These are phyloP conservation scores for Dallia pectoralis DNA, from an alignment of 2,797 vertebrate genomes.

Conservation along the genomic window DNA sequence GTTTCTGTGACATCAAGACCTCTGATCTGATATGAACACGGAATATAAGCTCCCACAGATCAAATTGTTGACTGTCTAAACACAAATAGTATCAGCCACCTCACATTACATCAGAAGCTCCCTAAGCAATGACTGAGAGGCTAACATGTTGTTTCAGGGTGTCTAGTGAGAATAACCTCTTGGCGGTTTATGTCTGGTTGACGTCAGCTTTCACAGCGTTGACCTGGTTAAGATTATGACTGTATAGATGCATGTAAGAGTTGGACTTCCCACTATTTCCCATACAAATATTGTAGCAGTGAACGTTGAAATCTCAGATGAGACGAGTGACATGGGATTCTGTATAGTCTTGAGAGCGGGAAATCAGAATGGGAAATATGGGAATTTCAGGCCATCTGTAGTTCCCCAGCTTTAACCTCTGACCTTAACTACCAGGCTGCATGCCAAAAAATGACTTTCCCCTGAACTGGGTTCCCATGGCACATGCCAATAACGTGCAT, in stretches of 20 bases:
- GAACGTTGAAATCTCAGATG: neutral
- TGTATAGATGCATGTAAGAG: neutral
- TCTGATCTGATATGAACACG: too few relatives aligned
- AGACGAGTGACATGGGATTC: neutral
- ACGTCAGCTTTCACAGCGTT: neutral
- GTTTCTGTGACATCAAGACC: too few relatives aligned
- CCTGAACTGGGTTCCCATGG: neutral
- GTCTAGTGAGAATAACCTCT: neutral
- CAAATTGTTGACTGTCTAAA: neutral
- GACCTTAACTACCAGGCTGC: conserved; percentile 38
- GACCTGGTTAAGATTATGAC: neutral
- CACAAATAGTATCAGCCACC: neutral
- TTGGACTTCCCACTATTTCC: conserved; percentile 39
- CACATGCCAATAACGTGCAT: neutral
- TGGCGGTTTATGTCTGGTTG: neutral
- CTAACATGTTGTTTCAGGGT: neutral
- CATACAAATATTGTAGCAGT: neutral
- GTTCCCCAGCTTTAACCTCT: conserved; percentile 37
- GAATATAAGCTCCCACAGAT: neutral
- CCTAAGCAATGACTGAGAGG: neutral
- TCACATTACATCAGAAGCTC: neutral
- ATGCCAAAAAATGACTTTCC: conserved; percentile 28
- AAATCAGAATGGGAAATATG: conserved; percentile 1
- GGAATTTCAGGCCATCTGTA: conserved; percentile 28
- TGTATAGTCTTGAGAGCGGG: neutral